Evolutionary conservation across 2,113 vertebrate species (phyloP), one percentile per base, ranked within the genome.

Genomic region (Malurus alboscapulatus): DNA sequence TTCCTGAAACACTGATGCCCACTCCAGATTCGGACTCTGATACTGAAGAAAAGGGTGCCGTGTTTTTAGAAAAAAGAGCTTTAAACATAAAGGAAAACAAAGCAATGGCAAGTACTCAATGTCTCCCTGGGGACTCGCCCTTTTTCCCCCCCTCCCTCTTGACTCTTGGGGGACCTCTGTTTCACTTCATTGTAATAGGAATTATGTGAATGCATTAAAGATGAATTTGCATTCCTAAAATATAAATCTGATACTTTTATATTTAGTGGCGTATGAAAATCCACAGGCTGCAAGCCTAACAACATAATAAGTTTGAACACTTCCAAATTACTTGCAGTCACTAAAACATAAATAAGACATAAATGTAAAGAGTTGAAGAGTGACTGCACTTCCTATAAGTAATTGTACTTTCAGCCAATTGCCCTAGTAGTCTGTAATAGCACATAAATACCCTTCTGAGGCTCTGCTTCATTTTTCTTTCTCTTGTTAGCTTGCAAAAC

Each of bases 11-110:
- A 51, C 45, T 94, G 13, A 72, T 90, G 62, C 74, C 94, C 20
- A 66, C 73, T 82, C 72, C 38, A 3, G 95, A 98, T 76, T 96
- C 93, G 45, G 97, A 75, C 29, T 93, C 92, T 4, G 97, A 98
- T 42, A 95, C 97, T 1, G 97, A 97, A 17, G 98, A 99, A 88
- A 98, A 86, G 5, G 98, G 98, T 38, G 88, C 98, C 9, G 87
- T 98, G 94, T 99, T 99, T 87, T 97, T 99, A 87, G 96, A 96
- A 94, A 99, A 98, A 95, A 98, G 99, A 91, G 99, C 98, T n/a
- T 95, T 99, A 90, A 99, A 99, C 92, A 99, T 99, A 95, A 99
- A 99, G 94, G 99, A 99, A 96, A 99, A 99, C 97, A 99, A 99
- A 97, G 99, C 98, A 71, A 99, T 99, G 99, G 99, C 98, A 98